phyloP scores from a whole-genome alignment of 2,113 vertebrate genomes.

The Anguilla rostrata region DNA sequence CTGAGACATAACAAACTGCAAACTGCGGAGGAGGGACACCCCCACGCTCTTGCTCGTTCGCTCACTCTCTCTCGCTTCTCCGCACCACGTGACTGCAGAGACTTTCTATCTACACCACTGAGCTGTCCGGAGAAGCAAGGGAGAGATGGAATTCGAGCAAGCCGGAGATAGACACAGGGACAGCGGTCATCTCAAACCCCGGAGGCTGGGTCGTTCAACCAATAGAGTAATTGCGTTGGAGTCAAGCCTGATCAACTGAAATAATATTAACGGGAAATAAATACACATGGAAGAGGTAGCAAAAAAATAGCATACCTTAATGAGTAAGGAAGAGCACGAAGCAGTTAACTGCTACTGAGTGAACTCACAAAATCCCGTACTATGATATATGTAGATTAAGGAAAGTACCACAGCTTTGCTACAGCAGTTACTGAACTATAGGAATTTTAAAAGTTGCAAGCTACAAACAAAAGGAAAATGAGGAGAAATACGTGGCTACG shows the following conservation, averaged over 20 bases:
- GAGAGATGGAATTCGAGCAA: slow-evolving; percentile 48
- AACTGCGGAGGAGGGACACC: slow-evolving; percentile 87
- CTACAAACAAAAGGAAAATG: background rate
- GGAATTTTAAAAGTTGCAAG: background rate
- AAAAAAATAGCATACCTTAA: slow-evolving; percentile 1
- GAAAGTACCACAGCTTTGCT: background rate
- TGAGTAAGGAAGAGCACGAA: slow-evolving; percentile 5
- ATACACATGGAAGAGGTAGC: slow-evolving; percentile 4
- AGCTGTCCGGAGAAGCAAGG: slow-evolving; percentile 57
- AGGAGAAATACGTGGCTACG: background rate
- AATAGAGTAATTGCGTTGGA: slow-evolving; percentile 5
- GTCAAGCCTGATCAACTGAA: background rate
- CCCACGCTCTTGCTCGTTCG: slow-evolving; percentile 47
- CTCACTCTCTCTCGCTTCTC: slow-evolving; percentile 42
- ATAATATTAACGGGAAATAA: slow-evolving; percentile 1
- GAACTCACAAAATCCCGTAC: background rate
- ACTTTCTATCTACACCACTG: slow-evolving; percentile 68
- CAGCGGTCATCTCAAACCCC: slow-evolving; percentile 18
- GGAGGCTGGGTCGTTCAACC: slow-evolving; percentile 17
- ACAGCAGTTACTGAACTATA: background rate
- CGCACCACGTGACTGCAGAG: slow-evolving; percentile 87
- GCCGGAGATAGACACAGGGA: slow-evolving; percentile 30
- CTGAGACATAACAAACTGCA: slow-evolving; percentile 83
- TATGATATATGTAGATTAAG: background rate
- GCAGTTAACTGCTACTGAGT: slow-evolving; percentile 21